Evolutionary conservation across 2,797 vertebrate species (phyloP).

Genomic region (Hafferia zeledoni): DNA sequence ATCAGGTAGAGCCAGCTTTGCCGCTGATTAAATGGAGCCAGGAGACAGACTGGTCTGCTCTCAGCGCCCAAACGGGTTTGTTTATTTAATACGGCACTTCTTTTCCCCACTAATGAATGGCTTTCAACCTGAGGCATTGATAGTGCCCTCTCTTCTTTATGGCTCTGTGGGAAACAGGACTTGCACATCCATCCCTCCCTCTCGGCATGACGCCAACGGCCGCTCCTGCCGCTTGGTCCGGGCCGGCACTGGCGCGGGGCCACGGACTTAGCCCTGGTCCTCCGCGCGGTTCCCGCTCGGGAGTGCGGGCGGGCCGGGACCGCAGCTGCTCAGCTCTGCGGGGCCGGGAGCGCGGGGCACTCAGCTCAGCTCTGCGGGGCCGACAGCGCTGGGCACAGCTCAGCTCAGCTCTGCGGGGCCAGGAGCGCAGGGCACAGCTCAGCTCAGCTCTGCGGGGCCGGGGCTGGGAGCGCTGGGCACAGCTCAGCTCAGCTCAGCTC

Average conservation of each 20-base stretch:
- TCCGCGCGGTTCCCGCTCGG: too few relatives aligned
- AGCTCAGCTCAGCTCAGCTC: too few relatives aligned
- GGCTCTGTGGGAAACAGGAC: background rate
- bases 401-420: too few relatives aligned
- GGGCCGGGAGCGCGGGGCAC: too few relatives aligned
- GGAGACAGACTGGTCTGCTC: background rate
- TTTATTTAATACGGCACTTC: background rate
- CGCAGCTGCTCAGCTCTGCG: too few relatives aligned
- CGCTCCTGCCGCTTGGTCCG: background rate
- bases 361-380: too few relatives aligned
- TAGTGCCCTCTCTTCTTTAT: background rate
- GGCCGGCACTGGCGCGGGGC: background rate
- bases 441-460: too few relatives aligned
- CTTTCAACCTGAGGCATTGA: background rate
- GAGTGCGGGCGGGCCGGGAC: too few relatives aligned
- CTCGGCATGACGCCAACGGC: background rate
- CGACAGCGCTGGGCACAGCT: too few relatives aligned
- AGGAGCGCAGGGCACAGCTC: too few relatives aligned
- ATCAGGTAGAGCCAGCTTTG: constrained; percentile 19
- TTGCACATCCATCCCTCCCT: background rate
- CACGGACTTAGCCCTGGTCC: background rate
- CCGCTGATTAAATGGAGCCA: background rate
- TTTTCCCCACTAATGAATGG: background rate
- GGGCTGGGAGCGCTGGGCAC: too few relatives aligned
- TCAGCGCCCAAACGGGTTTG: background rate